Conservation (phyloP, 1,140 invertebrate genomes). For the Aphelenchoides fujianensis region DNA sequence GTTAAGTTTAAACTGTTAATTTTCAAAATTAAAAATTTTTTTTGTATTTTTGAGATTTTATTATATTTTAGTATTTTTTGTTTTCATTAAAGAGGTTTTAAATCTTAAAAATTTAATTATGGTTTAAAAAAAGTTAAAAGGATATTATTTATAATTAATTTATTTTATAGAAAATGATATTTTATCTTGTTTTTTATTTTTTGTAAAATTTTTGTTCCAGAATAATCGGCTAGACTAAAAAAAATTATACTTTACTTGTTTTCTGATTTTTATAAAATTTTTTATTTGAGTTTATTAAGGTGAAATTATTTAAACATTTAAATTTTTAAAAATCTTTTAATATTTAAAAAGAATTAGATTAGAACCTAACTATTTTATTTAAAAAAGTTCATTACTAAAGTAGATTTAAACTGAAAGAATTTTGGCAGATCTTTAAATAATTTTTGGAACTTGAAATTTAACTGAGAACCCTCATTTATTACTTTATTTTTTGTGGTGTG, state of each 20-base stretch:
- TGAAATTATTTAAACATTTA: slow-evolving; percentile 31
- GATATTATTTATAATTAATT: slow-evolving; percentile 38
- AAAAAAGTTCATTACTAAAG: slow-evolving; percentile 30
- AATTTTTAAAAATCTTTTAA: slow-evolving; percentile 22
- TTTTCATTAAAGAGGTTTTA: slow-evolving; percentile 37
- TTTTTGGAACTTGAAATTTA: slow-evolving; percentile 43
- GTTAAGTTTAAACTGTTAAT: slow-evolving; percentile 34
- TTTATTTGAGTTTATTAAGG: slow-evolving; percentile 29
- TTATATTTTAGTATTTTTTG: slow-evolving; percentile 36
- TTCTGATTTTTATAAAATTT: slow-evolving; percentile 24
- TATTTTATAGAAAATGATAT: slow-evolving; percentile 24
- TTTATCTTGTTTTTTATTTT: slow-evolving; percentile 25
- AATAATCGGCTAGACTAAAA: slow-evolving; percentile 37
- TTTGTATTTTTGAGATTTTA: slow-evolving; percentile 39
- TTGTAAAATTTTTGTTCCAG: slow-evolving; percentile 36
- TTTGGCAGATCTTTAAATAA: slow-evolving; percentile 44
- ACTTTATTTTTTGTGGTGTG: slow-evolving; percentile 41
- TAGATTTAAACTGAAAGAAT: slow-evolving; percentile 42
- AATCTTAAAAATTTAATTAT: slow-evolving; percentile 33
- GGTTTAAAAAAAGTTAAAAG: slow-evolving; percentile 25
- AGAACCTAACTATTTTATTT: slow-evolving; percentile 29
- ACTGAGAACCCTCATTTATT: slow-evolving; percentile 45
- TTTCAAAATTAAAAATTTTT: slow-evolving; percentile 29
- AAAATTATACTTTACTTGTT: slow-evolving; percentile 38
- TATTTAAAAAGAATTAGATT: slow-evolving; percentile 28